These are phyloP conservation scores for Drosophila tropicalis DNA, from an alignment of 1,140 invertebrate species.

Conservation along the genomic window DNA sequence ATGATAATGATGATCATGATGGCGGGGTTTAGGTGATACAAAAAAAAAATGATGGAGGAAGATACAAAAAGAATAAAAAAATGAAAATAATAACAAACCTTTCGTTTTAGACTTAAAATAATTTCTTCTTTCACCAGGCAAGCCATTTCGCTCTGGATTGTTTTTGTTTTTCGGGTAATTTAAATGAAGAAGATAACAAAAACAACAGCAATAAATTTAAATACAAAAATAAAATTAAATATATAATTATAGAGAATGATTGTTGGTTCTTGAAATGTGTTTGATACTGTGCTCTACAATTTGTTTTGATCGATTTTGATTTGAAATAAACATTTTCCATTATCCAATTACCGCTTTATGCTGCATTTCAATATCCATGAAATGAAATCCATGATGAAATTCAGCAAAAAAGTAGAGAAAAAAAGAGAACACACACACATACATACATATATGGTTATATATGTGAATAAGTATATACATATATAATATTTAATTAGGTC, in stretches of 20 bases:
- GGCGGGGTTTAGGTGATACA: constrained; percentile 27
- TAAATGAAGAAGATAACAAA: constrained; percentile 18
- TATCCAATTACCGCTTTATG: constrained; percentile 83
- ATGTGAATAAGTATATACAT: constrained; percentile 16
- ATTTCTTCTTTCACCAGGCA: constrained; percentile 81
- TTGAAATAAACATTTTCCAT: constrained; percentile 41
- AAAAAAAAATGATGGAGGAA: not conserved
- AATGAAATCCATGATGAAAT: constrained; percentile 82
- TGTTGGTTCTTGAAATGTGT: constrained; percentile 28
- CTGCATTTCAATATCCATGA: constrained; percentile 76
- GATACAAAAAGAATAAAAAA: constrained; percentile 17
- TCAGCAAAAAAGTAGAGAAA: constrained; percentile 72
- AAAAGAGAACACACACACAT: constrained; percentile 65
- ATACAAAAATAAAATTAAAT: constrained; percentile 20
- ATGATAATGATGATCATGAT: constrained; percentile 26
- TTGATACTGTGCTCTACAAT: constrained; percentile 64
- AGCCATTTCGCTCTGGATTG: constrained; percentile 81
- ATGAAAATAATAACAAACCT: constrained; percentile 68
- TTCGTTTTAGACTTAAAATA: constrained; percentile 75
- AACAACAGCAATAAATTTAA: constrained; percentile 18
- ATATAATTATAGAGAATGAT: constrained; percentile 14
- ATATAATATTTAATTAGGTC: constrained; percentile 5
- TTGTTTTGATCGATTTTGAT: constrained; percentile 39
- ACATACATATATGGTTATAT: constrained; percentile 45
- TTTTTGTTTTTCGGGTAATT: too few relatives aligned